Base-by-base conservation (phyloP, 2,888 invertebrate genomes). In the Ochropacha duplaris region DNA sequence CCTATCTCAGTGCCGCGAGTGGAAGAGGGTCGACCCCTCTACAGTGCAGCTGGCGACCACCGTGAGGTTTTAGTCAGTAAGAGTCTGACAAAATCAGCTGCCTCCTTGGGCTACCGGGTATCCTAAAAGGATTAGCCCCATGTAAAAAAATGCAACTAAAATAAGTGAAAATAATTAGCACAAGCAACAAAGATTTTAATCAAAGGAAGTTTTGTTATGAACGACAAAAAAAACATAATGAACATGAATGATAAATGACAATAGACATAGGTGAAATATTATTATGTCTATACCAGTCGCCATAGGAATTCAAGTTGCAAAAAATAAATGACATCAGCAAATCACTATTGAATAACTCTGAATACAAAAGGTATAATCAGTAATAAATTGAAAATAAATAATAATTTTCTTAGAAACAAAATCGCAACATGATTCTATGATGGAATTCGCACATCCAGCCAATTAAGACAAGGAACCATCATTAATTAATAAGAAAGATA, bases 341-440 rank as follows among this genome's bases (percentile, higher is more conserved):
- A 44, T 44, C 19, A 44, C 19, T 9, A 44, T 34, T 57, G 58
- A 62, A 19, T n/a, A 44, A 19, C n/a, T n/a, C 19, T 9, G 44
- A 19, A 44, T 19, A 19, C 44, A 58, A 61, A 44, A 44, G 9
- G 44, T 19, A 44, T 44, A 44, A 44, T 44, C 63, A 68, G 63
- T 59, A 62, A 64, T 54, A 68, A 60, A 75, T 70, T 66, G 67
- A 73, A 72, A 68, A 67, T 59, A 58, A 64, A 24, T 4, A 4
- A 68, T 70, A 51, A 73, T 67, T 68, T 76, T 72, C 67, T 44
- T 58, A 59, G 66, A 71, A 74, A 69, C 57, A 57, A 65, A 69
- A 64, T 63, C 58, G 60, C 61, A 60, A 66, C 66, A 61, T 58
- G 61, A 5, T 44, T 19, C 44, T 44, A 44, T 19, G 4, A 19